Base-by-base conservation (phyloP, 2,888 invertebrate species). In the Agrenia bidenticulata region DNA sequence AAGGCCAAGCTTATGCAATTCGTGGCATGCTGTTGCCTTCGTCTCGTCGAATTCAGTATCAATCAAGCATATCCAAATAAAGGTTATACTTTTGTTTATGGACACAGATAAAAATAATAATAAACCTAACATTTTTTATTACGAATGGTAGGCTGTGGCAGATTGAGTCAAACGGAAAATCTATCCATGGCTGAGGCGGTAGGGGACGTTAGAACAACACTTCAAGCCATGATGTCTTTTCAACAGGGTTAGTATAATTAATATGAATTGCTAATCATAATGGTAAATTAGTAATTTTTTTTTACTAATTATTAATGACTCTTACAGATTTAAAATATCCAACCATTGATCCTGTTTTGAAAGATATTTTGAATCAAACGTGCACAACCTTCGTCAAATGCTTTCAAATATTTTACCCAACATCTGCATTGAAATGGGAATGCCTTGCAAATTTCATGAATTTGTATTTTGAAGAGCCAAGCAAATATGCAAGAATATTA, bases 371-470 rank as follows among this genome's bases (percentile, higher is more conserved):
- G 61, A 89, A 90, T 60, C 95, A 97, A 80, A 93, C 94, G 64
- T 93, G 95, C 75, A 86, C 87, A 61, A 94, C 95, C 1, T 92
- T 94, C 78, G 89, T 92, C 1, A 85, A 90, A 2, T 94, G 96
- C 78, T 97, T 94, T 78, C 94, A 96, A 80, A 94, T 94, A 0
- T 97, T 98, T 82, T 96, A 94, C 80, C 96, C 97, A 0, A 95
- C 94, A 0, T 90, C 92, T 0, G 88, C 88, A 61, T 82, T 96
- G 59, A 96, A 96, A 79, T 96, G 96, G 95, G 89, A 89, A 72
- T 91, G 92, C 77, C 82, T 97, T 9, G 79, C 77, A 1, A 73
- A 75, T 55, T 75, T 75, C 61, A 64, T 75, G 69, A 66, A 67
- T 39, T 63, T 74, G 42, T 73, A 75, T 27, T 64, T 74, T 17